Percentiles rank a stretch among this genome's conserved stretches.
Conservation (phyloP, 2,797 vertebrate species). For the Taeniopygia guttata region DNA sequence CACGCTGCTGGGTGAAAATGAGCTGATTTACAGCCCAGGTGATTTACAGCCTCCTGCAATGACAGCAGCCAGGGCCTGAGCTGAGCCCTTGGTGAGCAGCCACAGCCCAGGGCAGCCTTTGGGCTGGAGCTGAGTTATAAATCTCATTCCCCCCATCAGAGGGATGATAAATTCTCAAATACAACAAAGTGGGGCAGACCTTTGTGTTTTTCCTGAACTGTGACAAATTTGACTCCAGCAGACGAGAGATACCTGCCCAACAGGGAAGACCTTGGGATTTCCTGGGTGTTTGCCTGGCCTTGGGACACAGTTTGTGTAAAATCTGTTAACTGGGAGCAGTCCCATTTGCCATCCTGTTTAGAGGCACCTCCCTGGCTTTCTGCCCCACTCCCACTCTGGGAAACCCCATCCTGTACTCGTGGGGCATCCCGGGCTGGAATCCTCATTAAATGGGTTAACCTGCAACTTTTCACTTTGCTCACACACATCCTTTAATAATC, state of each 20-base stretch:
- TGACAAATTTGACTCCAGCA: not conserved
- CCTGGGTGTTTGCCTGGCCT: not conserved
- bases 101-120: not conserved
- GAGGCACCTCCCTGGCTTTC: not conserved
- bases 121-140: not conserved
- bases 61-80: not conserved
- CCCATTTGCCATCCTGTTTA: rapidly evolving
- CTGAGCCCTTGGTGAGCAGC: not conserved
- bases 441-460: not conserved
- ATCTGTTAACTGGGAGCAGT: not conserved
- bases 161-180: not conserved
- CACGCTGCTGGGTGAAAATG: not conserved
- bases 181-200: not conserved
- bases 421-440: no score
- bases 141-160: not conserved
- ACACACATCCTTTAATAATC: no score
- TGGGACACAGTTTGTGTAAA: rapidly evolving
- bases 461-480: not conserved
- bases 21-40: not conserved
- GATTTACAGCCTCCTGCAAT: not conserved
- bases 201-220: not conserved
- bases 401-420: not conserved
- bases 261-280: not conserved
- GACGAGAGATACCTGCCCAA: not conserved
- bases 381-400: rapidly evolving